Evolutionary conservation across 2,113 vertebrate genomes (phyloP), one percentile per base, ranked within the genome.

Genomic region (Trematocara macrostoma): DNA sequence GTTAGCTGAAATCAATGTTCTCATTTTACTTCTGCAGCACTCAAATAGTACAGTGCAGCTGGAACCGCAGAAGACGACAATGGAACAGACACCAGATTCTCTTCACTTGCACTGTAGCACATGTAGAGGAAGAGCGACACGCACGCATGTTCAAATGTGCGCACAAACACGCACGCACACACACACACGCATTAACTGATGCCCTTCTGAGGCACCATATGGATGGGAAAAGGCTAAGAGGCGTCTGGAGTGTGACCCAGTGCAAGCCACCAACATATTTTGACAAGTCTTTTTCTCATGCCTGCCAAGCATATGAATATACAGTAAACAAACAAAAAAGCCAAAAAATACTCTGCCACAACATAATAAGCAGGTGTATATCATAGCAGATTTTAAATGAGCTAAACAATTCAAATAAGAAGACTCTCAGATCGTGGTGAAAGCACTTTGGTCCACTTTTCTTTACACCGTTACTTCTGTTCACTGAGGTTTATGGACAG

Each of bases 151-250:
- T 57, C 59, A 42, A 35, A 26, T 29, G 14, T 45, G 15, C 8
- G n/a, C n/a, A 26, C 67, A 57, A 40, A 42, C 23, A 35, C 45
- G 51, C 14, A 59, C 8, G 18, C 15, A 8, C 56, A 16, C 53
- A 16, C 4, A 56, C 11, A 29, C 53, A 16, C 4, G 47, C 56
- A 16, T 29, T 10, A 29, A 20, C 78, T 57, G 79, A 84, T 82
- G 81, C 51, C 80, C 79, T 61, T 90, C 80, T 87, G 64, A 86
- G 83, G 81, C 67, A 23, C 89, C 93, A 93, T 95, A 93, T 94
- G 95, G 69, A 94, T 92, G 90, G 91, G 89, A 94, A 92, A 91
- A 91, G 49, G 84, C 93, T 92, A 15, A 85, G 56, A 92, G 93
- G 86, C 83, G 85, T 90, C 74, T 91, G 69, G 88, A 79, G 76